phyloP scores from a whole-genome alignment of 2,888 invertebrate genomes.

The Hyppa rectilinea region DNA sequence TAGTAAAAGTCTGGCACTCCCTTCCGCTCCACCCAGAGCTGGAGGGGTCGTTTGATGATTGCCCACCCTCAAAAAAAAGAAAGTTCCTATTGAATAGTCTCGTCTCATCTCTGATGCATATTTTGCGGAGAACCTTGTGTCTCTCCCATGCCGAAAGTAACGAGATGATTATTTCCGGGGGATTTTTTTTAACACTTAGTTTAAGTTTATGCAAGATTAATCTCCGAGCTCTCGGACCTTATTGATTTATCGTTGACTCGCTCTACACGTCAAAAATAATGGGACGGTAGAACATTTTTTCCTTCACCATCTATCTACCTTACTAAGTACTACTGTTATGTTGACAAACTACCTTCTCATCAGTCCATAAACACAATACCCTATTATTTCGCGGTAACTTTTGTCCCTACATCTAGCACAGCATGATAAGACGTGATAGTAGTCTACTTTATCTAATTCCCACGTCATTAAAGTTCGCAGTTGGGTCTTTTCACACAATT shows the following conservation, averaged over 20 bases:
- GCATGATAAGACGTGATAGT: not conserved
- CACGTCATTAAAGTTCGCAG: not conserved
- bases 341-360: conserved; percentile 11
- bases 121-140: not conserved
- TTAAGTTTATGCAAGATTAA: not conserved
- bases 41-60: no score
- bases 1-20: no score
- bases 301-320: not conserved
- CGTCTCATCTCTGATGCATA: not conserved
- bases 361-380: conserved; percentile 6
- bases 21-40: no score
- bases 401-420: not conserved
- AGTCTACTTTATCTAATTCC: not conserved
- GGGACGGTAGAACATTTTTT: not conserved
- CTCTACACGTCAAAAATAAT: not conserved
- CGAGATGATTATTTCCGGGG: not conserved
- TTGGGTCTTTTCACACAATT: not conserved
- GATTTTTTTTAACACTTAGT: no score
- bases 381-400: not conserved
- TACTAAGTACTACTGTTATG: conserved; percentile 1
- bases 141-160: not conserved
- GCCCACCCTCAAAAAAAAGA: no score
- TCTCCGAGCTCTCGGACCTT: no score
- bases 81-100: not conserved
- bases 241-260: not conserved